Base-by-base conservation (phyloP, 2,113 vertebrate species). In the Equus przewalskii region DNA sequence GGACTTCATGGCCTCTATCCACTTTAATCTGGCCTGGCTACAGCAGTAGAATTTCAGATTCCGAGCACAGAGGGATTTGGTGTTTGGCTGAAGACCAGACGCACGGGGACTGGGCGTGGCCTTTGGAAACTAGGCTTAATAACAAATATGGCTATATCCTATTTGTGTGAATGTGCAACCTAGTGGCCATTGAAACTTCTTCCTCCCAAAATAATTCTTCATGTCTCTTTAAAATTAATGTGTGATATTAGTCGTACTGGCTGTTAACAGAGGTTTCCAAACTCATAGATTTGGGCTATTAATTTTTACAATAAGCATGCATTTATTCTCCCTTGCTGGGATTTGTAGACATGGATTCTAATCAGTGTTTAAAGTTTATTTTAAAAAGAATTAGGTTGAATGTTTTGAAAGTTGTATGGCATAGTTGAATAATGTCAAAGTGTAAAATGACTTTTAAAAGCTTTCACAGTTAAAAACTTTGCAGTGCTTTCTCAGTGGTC, bases 311-410 rank as follows among this genome's bases (percentile, higher is more conserved):
- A 6, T 78, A 90, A 60, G 22, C 30, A 84, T 46, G 41, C 2
- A 83, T 83, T 89, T 91, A 81, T 81, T 82, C 26, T 92, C 22
- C n/a, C 41, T 86, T 94, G n/a, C 26, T 72, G 22, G 65, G 69
- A 85, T 79, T 54, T 79, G 14, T 81, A 73, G 15, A 56, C 6
- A 62, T 84, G 76, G 21, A 67, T 95, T 93, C 21, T 70, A 81
- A 79, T 64, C 54, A 67, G 62, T 95, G 36, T 70, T 78, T 93
- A 67, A 79, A 94, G 30, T 67, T 46, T 86, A 36, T 49, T 92
- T 94, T 89, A 30, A 36, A 95, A 97, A 95, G 30, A 89, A 86
- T 94, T 95, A 94, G 21, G 7, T 76, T 81, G 64, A 88, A 93
- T 93, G 36, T 49, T 84, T 67, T 93, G 58, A 89, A 93, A 97